Percentiles rank a stretch among this genome's conserved stretches.
Evolutionary conservation across 2,797 vertebrate genomes (phyloP).

Genomic region (Rhinoraja longicauda): DNA sequence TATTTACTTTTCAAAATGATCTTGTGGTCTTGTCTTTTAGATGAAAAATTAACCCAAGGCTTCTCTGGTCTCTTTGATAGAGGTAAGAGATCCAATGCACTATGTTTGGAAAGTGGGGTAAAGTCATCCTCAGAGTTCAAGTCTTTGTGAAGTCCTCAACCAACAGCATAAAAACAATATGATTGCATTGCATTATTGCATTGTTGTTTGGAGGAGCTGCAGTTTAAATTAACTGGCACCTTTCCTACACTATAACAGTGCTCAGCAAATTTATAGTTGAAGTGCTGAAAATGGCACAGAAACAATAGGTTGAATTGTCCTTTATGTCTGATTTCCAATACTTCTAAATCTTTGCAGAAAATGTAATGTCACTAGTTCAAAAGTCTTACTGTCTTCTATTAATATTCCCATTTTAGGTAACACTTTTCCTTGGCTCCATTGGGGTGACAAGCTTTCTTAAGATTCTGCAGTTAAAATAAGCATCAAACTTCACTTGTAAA

Average conservation of each 20-base stretch:
- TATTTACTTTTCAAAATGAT: background rate
- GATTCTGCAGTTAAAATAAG: background rate
- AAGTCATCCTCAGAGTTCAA: too few relatives aligned
- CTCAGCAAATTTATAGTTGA: background rate
- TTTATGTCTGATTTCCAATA: background rate
- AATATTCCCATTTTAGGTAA: background rate
- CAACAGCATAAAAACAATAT: too few relatives aligned
- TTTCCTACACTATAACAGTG: too few relatives aligned
- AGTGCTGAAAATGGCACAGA: background rate
- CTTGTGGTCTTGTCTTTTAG: too few relatives aligned
- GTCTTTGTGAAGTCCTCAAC: too few relatives aligned
- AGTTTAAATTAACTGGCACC: too few relatives aligned
- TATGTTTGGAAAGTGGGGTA: too few relatives aligned
- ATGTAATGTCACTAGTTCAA: background rate
- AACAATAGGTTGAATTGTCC: background rate
- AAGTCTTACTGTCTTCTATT: background rate
- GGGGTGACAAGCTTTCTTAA: background rate
- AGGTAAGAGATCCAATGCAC: too few relatives aligned
- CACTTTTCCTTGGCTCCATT: background rate
- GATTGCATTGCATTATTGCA: too few relatives aligned
- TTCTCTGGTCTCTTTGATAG: too few relatives aligned
- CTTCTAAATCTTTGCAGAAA: background rate
- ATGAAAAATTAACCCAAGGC: too few relatives aligned
- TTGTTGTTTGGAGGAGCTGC: too few relatives aligned
- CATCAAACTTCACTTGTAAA: background rate